Evolutionary conservation across 1,140 invertebrate genomes (phyloP).

Genomic region (Temnothorax longispinosus): DNA sequence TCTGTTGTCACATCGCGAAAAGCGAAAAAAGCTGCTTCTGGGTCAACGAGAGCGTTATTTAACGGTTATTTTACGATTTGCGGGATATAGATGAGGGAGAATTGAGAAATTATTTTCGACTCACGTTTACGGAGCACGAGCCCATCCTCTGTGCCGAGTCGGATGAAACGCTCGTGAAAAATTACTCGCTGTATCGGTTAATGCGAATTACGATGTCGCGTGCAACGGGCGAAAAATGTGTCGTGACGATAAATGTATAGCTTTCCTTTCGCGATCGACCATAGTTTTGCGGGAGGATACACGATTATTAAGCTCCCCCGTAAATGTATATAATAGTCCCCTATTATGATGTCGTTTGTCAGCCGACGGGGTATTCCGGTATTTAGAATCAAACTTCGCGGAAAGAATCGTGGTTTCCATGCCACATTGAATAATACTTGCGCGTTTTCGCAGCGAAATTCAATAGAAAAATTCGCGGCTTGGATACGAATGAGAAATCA

Average conservation of each 20-base stretch:
- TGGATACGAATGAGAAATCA: not conserved
- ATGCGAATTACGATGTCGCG: constrained; percentile 55
- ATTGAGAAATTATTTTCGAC: not conserved
- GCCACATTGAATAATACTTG: constrained; percentile 1
- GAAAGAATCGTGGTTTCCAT: constrained; percentile 12
- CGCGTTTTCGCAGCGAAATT: not conserved
- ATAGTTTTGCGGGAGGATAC: constrained; percentile 23
- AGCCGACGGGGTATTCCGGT: constrained; percentile 15
- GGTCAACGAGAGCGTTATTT: constrained; percentile 59
- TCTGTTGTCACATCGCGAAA: constrained; percentile 49
- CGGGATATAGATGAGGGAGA: not conserved
- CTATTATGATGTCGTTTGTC: constrained; percentile 53
- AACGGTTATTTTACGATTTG: not conserved
- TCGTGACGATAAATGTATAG: constrained; percentile 44
- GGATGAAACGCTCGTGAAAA: constrained; percentile 37
- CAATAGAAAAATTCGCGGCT: not conserved
- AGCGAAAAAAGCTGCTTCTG: constrained; percentile 64
- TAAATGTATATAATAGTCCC: constrained; percentile 54
- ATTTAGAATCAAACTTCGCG: constrained; percentile 40
- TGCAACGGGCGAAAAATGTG: constrained; percentile 54
- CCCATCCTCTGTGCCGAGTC: no score
- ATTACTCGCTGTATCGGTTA: constrained; percentile 38
- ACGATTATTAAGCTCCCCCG: constrained; percentile 53
- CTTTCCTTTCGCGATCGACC: constrained; percentile 2
- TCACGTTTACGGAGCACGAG: constrained; percentile 2